Conservation (phyloP, 2,888 invertebrate genomes). For the Lasioglossum marginatum region DNA sequence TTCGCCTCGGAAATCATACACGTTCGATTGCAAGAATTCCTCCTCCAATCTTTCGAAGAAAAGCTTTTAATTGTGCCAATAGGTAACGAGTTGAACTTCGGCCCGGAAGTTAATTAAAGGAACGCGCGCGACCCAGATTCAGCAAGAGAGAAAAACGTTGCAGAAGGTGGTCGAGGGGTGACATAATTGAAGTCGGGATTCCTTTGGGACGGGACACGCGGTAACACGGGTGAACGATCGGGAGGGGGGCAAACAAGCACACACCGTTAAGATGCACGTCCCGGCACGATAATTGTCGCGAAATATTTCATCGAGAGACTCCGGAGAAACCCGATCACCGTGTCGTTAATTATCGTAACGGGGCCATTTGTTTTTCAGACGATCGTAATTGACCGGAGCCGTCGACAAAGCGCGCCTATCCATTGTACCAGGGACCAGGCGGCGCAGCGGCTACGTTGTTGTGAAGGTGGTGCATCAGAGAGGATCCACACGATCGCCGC, state of each 20-base stretch:
- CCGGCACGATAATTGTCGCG: constrained; percentile 42
- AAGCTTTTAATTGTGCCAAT: constrained; percentile 27
- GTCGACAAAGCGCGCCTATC: constrained; percentile 63
- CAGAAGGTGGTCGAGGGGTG: background rate
- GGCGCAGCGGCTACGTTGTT: constrained; percentile 49
- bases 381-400: constrained; percentile 65
- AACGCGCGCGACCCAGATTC: constrained; percentile 23
- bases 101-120: constrained; percentile 29
- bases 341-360: constrained; percentile 69
- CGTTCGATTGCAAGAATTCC: constrained; percentile 11
- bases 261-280: constrained; percentile 33
- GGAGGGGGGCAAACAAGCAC: background rate
- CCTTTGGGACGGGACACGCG: background rate
- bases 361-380: constrained; percentile 65
- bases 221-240: constrained; percentile 14
- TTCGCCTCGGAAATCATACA: constrained; percentile 54
- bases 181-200: constrained; percentile 13
- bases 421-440: constrained; percentile 52
- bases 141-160: background rate
- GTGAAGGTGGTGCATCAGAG: constrained; percentile 60
- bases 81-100: constrained; percentile 22
- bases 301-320: constrained; percentile 48
- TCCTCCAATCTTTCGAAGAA: background rate
- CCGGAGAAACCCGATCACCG: constrained; percentile 35
- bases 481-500: constrained; percentile 20